Evolutionary conservation across 2,888 invertebrate genomes (phyloP).

Genomic region (Dendrolimus houi): DNA sequence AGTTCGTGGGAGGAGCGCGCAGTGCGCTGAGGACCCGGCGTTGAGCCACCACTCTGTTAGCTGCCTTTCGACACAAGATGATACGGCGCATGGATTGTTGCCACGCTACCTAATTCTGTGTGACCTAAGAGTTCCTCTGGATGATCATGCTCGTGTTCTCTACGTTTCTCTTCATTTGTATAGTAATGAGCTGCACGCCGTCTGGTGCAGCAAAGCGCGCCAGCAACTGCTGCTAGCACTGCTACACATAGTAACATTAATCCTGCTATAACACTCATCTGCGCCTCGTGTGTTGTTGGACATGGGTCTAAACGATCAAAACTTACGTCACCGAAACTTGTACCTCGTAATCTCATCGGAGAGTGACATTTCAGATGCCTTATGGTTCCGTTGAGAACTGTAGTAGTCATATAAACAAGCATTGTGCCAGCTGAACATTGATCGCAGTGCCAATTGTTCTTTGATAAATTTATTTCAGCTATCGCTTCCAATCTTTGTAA

Average conservation of each 20-base stretch:
- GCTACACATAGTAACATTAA: conserved; percentile 56
- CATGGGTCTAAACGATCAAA: conserved; percentile 55
- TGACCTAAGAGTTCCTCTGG: conserved; percentile 52
- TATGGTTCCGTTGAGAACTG: conserved; percentile 65
- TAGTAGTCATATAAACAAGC: conserved; percentile 74
- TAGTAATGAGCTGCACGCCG: conserved; percentile 85
- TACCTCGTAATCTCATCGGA: conserved; percentile 73
- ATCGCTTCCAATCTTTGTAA: conserved; percentile 77
- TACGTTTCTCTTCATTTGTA: conserved; percentile 84
- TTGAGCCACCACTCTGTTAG: conserved; percentile 47
- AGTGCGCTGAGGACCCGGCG: conserved; percentile 17
- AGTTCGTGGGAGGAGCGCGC: conserved; percentile 25
- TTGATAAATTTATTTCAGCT: conserved; percentile 68
- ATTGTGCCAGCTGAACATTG: conserved; percentile 78
- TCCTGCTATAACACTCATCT: conserved; percentile 74
- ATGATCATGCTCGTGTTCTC: conserved; percentile 53
- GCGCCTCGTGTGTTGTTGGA: conserved; percentile 68
- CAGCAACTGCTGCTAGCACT: conserved; percentile 70
- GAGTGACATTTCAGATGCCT: conserved; percentile 75
- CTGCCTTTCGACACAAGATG: conserved; percentile 47
- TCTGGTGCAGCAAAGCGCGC: conserved; percentile 80
- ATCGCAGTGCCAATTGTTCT: conserved; percentile 83
- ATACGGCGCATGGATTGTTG: conserved; percentile 60
- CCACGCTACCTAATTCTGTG: conserved; percentile 50
- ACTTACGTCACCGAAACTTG: conserved; percentile 37